These are phyloP conservation scores for Ceratosolen fusciceps DNA, from an alignment of 1,140 invertebrate species.

Conservation along the genomic window DNA sequence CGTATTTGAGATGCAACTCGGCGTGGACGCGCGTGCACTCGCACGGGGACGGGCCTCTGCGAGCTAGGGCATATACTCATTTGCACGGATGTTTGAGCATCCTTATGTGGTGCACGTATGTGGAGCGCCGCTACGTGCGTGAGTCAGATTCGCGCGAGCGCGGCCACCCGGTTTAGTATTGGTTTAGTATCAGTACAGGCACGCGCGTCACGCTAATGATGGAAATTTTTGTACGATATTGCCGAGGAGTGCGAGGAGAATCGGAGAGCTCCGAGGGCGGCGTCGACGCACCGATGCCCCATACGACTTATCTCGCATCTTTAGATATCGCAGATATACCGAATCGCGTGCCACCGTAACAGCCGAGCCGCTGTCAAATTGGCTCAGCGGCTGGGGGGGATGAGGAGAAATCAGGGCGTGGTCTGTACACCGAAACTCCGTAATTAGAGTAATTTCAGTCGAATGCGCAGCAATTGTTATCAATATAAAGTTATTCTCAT, in stretches of 20 bases:
- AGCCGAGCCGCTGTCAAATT: not conserved
- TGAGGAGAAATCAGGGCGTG: constrained; percentile 28
- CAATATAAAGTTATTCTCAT: not conserved
- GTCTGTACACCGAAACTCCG: not conserved
- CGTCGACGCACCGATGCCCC: not conserved
- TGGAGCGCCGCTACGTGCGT: not conserved
- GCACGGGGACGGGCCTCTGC: too few species aligned
- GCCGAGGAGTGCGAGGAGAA: not conserved
- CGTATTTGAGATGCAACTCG: not conserved
- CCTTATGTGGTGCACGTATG: too few species aligned
- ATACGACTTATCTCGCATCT: not conserved
- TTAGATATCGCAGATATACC: not conserved
- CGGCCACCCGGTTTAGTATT: too few species aligned
- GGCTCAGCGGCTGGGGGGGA: not conserved
- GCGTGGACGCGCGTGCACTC: not conserved
- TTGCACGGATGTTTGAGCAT: not conserved
- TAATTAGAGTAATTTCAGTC: constrained; percentile 4
- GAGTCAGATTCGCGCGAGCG: not conserved
- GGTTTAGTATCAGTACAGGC: too few species aligned
- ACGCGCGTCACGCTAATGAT: not conserved
- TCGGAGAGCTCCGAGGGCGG: not conserved
- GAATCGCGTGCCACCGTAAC: not conserved
- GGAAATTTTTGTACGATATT: not conserved
- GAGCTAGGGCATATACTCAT: not conserved
- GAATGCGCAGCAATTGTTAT: not conserved